Evolutionary conservation across 2,888 invertebrate species (phyloP).

Genomic region (Schizaphis graminum): DNA sequence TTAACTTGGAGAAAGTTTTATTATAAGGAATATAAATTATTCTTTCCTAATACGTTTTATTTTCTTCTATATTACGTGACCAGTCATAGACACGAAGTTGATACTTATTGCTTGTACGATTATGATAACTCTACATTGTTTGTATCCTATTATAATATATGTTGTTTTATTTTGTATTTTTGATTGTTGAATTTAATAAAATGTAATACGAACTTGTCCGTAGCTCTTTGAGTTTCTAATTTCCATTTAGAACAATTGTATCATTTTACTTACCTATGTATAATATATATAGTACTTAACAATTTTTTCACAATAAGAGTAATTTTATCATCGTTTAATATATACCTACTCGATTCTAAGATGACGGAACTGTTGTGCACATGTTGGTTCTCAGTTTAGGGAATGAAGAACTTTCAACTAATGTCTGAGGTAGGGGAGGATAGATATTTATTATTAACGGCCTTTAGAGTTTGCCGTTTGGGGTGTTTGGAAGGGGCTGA

Average conservation of each 20-base stretch:
- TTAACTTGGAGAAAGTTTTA: slow-evolving; percentile 55
- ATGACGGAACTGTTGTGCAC: slow-evolving; percentile 33
- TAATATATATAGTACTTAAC: neutral
- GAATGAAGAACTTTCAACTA: slow-evolving; percentile 45
- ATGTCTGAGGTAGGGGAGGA: neutral
- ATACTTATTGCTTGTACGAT: slow-evolving; percentile 37
- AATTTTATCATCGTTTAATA: slow-evolving; percentile 21
- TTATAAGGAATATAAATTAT: slow-evolving; percentile 46
- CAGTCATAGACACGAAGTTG: slow-evolving; percentile 27
- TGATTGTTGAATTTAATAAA: slow-evolving; percentile 25
- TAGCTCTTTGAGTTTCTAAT: slow-evolving; percentile 10
- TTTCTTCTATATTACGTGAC: slow-evolving; percentile 58
- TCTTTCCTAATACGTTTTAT: slow-evolving; percentile 55
- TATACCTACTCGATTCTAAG: slow-evolving; percentile 1
- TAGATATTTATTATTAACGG: slow-evolving; percentile 63
- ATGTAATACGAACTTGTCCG: slow-evolving; percentile 29
- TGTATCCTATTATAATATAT: slow-evolving; percentile 24
- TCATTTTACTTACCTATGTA: neutral
- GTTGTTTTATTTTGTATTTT: slow-evolving; percentile 46
- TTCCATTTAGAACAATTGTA: slow-evolving; percentile 6
- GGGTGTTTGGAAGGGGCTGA: slow-evolving; percentile 25
- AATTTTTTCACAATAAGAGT: neutral
- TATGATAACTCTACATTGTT: slow-evolving; percentile 42
- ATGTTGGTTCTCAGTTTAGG: slow-evolving; percentile 58
- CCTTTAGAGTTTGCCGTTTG: slow-evolving; percentile 19